These are phyloP conservation scores for Helicoverpa armigera DNA, from an alignment of 1,140 invertebrate species.

Conservation along the genomic window DNA sequence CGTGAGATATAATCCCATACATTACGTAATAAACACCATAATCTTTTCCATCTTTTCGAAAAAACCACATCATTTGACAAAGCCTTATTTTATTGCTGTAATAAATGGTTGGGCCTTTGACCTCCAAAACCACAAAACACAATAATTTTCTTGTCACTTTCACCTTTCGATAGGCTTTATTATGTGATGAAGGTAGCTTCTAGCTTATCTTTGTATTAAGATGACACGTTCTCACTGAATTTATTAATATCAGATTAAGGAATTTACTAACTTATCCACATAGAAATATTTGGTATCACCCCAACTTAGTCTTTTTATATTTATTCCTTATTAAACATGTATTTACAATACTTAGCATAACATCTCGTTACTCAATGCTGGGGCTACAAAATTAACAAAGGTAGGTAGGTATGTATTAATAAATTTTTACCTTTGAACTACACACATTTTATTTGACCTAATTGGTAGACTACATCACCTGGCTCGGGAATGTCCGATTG, in stretches of 20 bases:
- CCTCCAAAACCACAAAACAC: conserved; percentile 25
- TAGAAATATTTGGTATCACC: too few relatives aligned
- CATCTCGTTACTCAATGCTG: too few relatives aligned
- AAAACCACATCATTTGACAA: not conserved
- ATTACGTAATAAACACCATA: conserved; percentile 7
- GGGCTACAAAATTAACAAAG: too few relatives aligned
- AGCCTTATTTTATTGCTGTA: conserved; percentile 10
- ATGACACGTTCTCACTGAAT: not conserved
- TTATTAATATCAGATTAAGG: not conserved
- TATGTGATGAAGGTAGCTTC: conserved; percentile 9
- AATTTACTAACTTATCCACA: not conserved
- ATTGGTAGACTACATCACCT: too few relatives aligned
- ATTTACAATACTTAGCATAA: too few relatives aligned
- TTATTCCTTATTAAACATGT: too few relatives aligned
- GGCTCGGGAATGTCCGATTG: too few relatives aligned
- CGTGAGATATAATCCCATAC: not conserved
- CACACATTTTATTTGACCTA: too few relatives aligned
- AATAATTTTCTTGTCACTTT: conserved; percentile 23
- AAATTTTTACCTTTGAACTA: too few relatives aligned
- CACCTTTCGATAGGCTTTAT: conserved; percentile 33
- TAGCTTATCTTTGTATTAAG: conserved; percentile 1
- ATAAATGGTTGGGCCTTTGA: conserved; percentile 19
- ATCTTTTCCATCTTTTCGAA: conserved; percentile 2
- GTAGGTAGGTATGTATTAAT: too few relatives aligned
- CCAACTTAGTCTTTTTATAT: too few relatives aligned